Percentiles rank a stretch among this genome's conserved stretches.
Conservation (phyloP, 2,888 invertebrate genomes). For the Orthosia gracilis region DNA sequence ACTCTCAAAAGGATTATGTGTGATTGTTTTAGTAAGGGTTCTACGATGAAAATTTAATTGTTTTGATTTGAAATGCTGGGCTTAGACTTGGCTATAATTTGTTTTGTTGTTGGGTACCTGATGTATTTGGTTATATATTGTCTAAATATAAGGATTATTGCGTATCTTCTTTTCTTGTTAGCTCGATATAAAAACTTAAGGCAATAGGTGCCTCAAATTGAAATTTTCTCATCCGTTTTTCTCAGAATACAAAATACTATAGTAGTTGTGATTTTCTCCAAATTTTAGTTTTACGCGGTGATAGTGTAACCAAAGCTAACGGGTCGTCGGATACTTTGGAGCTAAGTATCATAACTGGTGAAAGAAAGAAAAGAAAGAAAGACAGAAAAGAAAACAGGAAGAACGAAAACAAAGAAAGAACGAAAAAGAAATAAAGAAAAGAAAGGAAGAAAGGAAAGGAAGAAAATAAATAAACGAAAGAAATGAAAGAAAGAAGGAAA, state of each 20-base stretch:
- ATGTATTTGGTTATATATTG: not conserved
- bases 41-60: slow-evolving; percentile 27
- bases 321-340: not conserved
- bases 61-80: slow-evolving; percentile 28
- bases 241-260: not conserved
- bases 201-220: not conserved
- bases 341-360: not conserved
- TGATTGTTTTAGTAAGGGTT: slow-evolving; percentile 46
- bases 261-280: not conserved
- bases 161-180: not conserved
- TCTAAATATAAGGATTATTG: not conserved
- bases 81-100: slow-evolving; percentile 5
- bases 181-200: not conserved
- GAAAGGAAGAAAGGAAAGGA: too few species aligned
- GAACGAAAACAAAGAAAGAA: too few species aligned
- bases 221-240: not conserved
- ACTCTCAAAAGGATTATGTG: slow-evolving; percentile 29
- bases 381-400: too few species aligned
- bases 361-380: too few species aligned
- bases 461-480: too few species aligned
- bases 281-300: not conserved
- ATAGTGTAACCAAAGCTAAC: too few species aligned
- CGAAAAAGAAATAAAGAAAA: too few species aligned
- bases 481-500: too few species aligned
- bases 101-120: slow-evolving; percentile 14